Evolutionary conservation across 1,140 invertebrate species (phyloP), one percentile per base, ranked within the genome.

Genomic region (Drosophila sp.): DNA sequence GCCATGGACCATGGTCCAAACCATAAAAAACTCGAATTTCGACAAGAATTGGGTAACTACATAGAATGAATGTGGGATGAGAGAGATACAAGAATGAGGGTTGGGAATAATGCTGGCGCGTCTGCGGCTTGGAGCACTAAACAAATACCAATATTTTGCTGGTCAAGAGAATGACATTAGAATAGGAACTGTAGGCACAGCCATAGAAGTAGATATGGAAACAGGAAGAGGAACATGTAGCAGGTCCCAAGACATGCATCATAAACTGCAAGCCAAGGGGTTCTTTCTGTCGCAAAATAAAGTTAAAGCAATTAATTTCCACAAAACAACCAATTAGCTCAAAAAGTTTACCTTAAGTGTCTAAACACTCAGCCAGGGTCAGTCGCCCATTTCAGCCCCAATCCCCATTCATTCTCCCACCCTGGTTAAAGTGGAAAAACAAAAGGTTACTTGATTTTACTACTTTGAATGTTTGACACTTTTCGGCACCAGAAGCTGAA

Each of bases 381-480:
- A 69, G 30, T 40, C 61, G 23, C 44, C 23, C 60, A 41, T 58
- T 38, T 27, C 4, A n/a, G 32, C 29, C 17, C 33, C 29, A 32
- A 6, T 23, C 54, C 27, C 57, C 10, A 29, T n/a, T 6, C 6
- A 29, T 25, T 30, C 50, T 29, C 55, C 1, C 29, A 11, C 35
- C 61, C 60, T 56, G 35, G 8, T 44, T 61, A 61, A 72, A 76
- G 63, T 60, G 72, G 57, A 81, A 83, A 78, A 91, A 91, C 77
- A 87, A 91, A 91, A 87, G 85, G 85, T 90, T 84, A 91, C 90
- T 91, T 91, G 90, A 91, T 91, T 91, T 91, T 90, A 90, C 90
- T 91, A 91, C 82, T 91, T 91, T 90, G 86, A 91, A 91, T 91
- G 90, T 86, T 91, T 91, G 90, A 91, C 90, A 91, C 90, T 91